phyloP scores from a whole-genome alignment of 2,888 invertebrate species.

The Ornithoptera alexandrae region DNA sequence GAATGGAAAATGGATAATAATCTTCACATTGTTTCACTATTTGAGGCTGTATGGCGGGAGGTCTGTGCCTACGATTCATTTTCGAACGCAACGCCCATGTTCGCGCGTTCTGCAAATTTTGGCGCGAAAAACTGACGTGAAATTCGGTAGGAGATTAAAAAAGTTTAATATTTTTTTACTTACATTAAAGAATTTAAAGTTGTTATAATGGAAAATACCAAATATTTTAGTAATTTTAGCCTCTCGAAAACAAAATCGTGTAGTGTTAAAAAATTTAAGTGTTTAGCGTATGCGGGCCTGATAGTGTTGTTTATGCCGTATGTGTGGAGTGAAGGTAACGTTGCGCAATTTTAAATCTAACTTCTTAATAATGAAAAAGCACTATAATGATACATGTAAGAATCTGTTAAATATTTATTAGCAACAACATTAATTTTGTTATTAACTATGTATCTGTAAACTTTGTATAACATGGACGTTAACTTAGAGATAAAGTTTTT shows the following conservation, averaged over 20 bases:
- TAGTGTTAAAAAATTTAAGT: conserved; percentile 51
- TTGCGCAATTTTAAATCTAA: not conserved
- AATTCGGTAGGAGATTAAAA: not conserved
- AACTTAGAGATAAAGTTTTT: too few relatives aligned
- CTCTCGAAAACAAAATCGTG: conserved; percentile 30
- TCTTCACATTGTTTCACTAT: conserved; percentile 37
- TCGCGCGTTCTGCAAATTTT: conserved; percentile 60
- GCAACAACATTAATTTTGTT: too few relatives aligned
- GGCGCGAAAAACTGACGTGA: conserved; percentile 32
- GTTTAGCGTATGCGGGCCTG: conserved; percentile 62
- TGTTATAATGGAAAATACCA: too few relatives aligned
- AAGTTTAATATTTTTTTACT: not conserved
- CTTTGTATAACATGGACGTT: too few relatives aligned
- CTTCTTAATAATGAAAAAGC: not conserved
- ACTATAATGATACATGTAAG: not conserved
- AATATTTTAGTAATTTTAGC: too few relatives aligned
- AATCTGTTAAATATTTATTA: too few relatives aligned
- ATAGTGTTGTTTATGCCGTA: conserved; percentile 60
- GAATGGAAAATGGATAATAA: conserved; percentile 54
- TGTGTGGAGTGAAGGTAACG: conserved; percentile 57
- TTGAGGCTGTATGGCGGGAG: conserved; percentile 57
- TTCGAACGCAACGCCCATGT: conserved; percentile 63
- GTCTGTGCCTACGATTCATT: conserved; percentile 47
- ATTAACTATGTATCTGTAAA: not conserved
- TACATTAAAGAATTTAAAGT: too few relatives aligned